These are phyloP conservation scores for Salpingus planirostris DNA, from an alignment of 2,888 invertebrate species.

Conservation along the genomic window DNA sequence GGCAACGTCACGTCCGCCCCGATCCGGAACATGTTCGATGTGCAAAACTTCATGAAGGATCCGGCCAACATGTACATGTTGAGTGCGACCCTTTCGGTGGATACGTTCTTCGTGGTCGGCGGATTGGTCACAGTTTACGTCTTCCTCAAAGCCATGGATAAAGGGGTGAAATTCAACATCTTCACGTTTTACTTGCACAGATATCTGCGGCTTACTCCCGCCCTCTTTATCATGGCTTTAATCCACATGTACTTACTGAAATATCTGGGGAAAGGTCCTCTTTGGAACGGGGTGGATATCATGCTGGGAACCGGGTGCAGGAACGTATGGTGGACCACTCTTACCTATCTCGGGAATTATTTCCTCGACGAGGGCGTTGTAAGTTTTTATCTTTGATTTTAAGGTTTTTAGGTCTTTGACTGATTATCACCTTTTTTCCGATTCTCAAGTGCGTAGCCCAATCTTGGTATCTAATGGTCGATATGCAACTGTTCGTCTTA, in stretches of 20 bases:
- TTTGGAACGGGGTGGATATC: too few species aligned
- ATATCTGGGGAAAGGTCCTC: not conserved
- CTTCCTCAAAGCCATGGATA: slow-evolving; percentile 28
- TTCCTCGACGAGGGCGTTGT: too few species aligned
- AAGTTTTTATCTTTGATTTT: too few species aligned
- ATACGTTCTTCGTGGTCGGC: slow-evolving; percentile 53
- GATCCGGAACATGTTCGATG: too few species aligned
- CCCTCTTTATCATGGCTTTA: slow-evolving; percentile 5
- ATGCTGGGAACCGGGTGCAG: too few species aligned
- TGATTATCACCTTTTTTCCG: not conserved
- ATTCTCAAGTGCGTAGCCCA: slow-evolving; percentile 22
- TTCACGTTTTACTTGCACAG: slow-evolving; percentile 19
- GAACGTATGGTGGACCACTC: too few species aligned
- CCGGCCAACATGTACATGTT: slow-evolving; percentile 17
- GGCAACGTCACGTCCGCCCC: too few species aligned
- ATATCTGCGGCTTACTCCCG: slow-evolving; percentile 31
- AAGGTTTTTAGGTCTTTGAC: too few species aligned
- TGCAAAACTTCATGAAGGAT: too few species aligned
- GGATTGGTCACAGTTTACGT: slow-evolving; percentile 47
- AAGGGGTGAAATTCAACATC: slow-evolving; percentile 28
- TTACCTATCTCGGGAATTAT: too few species aligned
- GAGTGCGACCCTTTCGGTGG: slow-evolving; percentile 48
- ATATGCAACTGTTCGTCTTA: too few species aligned
- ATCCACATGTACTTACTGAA: not conserved
- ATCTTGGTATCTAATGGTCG: slow-evolving; percentile 25